Base-by-base conservation (phyloP, 2,888 invertebrate species). In the Hyposoter didymator region DNA sequence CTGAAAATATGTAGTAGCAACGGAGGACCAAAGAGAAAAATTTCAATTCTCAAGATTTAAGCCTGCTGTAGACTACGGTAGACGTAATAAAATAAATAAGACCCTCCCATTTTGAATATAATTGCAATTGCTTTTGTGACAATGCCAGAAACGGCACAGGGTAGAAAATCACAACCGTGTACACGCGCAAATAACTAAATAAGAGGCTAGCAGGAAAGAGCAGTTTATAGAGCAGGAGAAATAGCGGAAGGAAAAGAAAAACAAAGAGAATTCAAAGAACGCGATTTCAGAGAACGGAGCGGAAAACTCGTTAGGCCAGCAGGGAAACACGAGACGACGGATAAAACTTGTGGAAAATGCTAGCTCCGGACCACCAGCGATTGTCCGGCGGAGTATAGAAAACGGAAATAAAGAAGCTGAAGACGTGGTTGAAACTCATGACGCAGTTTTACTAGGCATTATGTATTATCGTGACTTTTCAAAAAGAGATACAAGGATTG, bases 241-340 rank as follows among this genome's bases (percentile, higher is more conserved):
- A 78, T 47, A 49, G 39, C 69, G 69, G 28, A 32, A 62, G 62
- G 55, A 17, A 55, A 70, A 59, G 19, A 35, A 59, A 59, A 45
- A 47, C 55, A 28, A n/a, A n/a, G 35, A 32, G 45, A 52, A 32
- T 59, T 59, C 19, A 39, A 64, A 35, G 59, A 19, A 47, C n/a
- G 43, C n/a, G 47, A 80, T 79, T 69, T 32, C 43, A 49, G 67
- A 62, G 19, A 85, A 69, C 59, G 82, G 73, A 83, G 76, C 67
- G 80, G 83, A 78, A 83, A 80, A 82, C 74, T 85, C 82, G 74
- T 85, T 85, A 82, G 78, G 52, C 19, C 75, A 74, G 66, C 70
- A 78, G 76, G 69, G 80, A 81, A 84, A 76, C 45, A 74, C 39
- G 49, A 45, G 12, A 69, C 59, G 69, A 47, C 52, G 62, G 59